A percentile compares a stretch with the other conserved stretches of the same genome.
Evolutionary conservation across 2,113 vertebrate genomes (phyloP).

Genomic region (Dromiciops gliroides): DNA sequence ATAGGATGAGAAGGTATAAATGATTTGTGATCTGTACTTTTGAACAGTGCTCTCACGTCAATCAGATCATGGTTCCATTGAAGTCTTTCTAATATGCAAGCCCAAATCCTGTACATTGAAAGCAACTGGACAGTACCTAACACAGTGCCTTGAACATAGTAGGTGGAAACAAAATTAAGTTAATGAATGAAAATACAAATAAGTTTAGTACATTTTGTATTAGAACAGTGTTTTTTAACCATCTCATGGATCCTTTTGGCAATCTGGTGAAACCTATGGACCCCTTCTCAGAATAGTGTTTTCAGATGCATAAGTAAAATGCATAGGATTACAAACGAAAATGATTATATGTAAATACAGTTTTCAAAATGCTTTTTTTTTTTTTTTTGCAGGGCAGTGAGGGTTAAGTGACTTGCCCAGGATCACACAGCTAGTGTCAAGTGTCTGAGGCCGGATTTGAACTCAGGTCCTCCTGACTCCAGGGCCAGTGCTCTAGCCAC

Average conservation of each 20-base stretch:
- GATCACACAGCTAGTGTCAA: too few species aligned
- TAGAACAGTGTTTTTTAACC: not conserved
- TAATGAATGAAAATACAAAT: not conserved
- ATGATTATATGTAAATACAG: not conserved
- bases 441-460: too few species aligned
- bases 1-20: not conserved
- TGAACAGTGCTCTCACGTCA: not conserved
- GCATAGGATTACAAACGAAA: not conserved
- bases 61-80: not conserved
- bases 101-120: not conserved
- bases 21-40: not conserved
- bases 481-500: too few species aligned
- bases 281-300: not conserved
- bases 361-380: not conserved
- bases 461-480: too few species aligned
- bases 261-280: not conserved
- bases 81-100: not conserved
- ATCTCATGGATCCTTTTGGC: not conserved
- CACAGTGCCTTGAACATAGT: not conserved
- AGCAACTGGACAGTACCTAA: not conserved
- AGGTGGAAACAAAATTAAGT: not conserved
- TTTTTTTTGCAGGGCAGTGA: too few species aligned
- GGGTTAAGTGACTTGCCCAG: too few species aligned
- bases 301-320: not conserved
- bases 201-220: not conserved